Percentiles rank a stretch among this genome's conserved stretches.
Evolutionary conservation across 2,113 vertebrate species (phyloP).

Genomic region (Globicephala melas): DNA sequence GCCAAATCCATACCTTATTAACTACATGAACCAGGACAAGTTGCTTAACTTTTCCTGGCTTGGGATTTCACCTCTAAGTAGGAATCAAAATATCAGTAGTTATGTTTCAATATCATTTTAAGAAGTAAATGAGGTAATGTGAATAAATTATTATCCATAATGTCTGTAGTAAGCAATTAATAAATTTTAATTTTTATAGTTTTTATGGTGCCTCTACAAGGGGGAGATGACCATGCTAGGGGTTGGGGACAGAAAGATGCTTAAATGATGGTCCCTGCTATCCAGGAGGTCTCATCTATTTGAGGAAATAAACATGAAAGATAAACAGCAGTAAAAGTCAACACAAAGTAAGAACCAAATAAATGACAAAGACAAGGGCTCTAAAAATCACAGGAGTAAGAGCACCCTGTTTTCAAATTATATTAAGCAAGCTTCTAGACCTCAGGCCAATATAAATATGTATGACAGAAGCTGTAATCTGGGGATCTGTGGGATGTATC

Average conservation of each 20-base stretch:
- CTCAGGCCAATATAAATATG: not conserved
- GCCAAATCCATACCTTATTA: not conserved
- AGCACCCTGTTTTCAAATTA: not conserved
- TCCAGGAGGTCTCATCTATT: not conserved
- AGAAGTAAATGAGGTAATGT: not conserved
- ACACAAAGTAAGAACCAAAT: not conserved
- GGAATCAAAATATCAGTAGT: not conserved
- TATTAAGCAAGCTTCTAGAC: not conserved
- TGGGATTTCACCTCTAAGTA: not conserved
- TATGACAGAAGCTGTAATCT: not conserved
- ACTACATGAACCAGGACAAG: not conserved
- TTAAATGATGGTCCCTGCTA: not conserved
- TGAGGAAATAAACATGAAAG: conserved; percentile 12
- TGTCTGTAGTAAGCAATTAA: not conserved
- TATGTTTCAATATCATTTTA: not conserved
- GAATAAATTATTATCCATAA: not conserved
- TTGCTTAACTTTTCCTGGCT: not conserved
- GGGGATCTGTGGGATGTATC: not conserved
- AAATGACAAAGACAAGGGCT: not conserved
- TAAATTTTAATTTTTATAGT: not conserved
- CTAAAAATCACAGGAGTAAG: not conserved
- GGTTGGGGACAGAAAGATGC: not conserved
- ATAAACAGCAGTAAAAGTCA: not conserved
- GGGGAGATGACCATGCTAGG: not conserved
- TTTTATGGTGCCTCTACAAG: not conserved